phyloP scores from a whole-genome alignment of 2,113 vertebrate genomes.

The Sciurus niger region DNA sequence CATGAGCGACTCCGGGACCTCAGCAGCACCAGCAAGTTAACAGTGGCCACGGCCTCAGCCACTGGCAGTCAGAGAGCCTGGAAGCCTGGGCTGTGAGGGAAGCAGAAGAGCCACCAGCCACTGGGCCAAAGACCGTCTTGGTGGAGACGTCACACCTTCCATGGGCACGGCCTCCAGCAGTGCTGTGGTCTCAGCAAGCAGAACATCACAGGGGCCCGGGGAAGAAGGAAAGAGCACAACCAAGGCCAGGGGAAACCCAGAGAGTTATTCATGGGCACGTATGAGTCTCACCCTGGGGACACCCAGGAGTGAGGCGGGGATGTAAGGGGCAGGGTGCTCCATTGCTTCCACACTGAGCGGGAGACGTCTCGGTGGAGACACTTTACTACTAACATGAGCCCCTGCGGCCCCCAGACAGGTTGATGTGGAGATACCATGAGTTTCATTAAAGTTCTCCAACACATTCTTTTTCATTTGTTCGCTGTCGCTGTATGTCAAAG shows the following conservation, averaged over 20 bases:
- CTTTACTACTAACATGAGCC: not conserved
- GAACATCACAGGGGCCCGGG: not conserved
- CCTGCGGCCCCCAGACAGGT: not conserved
- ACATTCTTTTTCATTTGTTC: not conserved
- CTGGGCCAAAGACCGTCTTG: not conserved
- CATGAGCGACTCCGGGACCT: not conserved
- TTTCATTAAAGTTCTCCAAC: not conserved
- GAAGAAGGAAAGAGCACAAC: not conserved
- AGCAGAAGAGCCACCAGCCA: not conserved
- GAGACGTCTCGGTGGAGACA: not conserved
- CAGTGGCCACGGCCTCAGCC: not conserved
- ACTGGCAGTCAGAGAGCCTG: not conserved
- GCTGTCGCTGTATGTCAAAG: not conserved
- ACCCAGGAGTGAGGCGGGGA: not conserved
- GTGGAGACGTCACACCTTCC: not conserved
- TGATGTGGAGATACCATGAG: not conserved
- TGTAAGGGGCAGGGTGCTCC: not conserved
- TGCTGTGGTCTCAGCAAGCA: not conserved
- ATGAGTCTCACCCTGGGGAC: not conserved
- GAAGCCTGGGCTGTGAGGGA: not conserved
- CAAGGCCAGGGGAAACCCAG: not conserved
- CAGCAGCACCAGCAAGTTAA: not conserved
- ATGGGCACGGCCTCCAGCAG: no score
- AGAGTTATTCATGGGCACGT: not conserved
- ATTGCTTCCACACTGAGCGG: not conserved